Percentiles rank a stretch among this genome's conserved stretches.
Evolutionary conservation across 2,113 vertebrate genomes (phyloP).

Genomic region (Bubo bubo): DNA sequence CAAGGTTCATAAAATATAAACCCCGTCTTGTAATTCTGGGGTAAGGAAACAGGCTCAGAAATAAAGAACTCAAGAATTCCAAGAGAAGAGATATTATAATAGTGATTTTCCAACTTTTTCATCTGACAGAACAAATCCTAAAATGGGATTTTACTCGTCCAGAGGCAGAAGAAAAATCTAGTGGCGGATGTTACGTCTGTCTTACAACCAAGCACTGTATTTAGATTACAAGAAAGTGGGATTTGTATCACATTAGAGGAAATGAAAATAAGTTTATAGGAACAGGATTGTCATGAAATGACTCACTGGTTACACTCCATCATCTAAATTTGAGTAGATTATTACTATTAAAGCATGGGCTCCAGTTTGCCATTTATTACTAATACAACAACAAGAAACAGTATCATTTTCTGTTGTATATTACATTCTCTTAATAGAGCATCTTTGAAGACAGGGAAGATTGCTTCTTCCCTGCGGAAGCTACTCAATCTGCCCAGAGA

Average conservation of each 20-base stretch:
- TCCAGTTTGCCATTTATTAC: background rate
- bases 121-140: background rate
- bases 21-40: background rate
- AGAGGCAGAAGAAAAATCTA: background rate
- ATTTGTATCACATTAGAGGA: background rate
- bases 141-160: background rate
- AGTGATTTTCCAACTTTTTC: background rate
- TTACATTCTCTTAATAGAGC: background rate
- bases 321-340: background rate
- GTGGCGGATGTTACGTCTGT: background rate
- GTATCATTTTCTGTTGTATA: rapidly evolving
- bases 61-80: background rate
- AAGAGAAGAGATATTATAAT: background rate
- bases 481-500: background rate
- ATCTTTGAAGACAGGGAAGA: background rate
- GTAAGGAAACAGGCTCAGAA: background rate
- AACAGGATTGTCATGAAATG: background rate
- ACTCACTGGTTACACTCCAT: background rate
- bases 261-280: background rate
- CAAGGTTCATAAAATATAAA: background rate
- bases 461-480: background rate
- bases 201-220: background rate
- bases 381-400: background rate
- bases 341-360: background rate
- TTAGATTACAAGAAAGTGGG: background rate